Conservation (phyloP, 2,888 invertebrate genomes). For the Rugalucina vietnamica region DNA sequence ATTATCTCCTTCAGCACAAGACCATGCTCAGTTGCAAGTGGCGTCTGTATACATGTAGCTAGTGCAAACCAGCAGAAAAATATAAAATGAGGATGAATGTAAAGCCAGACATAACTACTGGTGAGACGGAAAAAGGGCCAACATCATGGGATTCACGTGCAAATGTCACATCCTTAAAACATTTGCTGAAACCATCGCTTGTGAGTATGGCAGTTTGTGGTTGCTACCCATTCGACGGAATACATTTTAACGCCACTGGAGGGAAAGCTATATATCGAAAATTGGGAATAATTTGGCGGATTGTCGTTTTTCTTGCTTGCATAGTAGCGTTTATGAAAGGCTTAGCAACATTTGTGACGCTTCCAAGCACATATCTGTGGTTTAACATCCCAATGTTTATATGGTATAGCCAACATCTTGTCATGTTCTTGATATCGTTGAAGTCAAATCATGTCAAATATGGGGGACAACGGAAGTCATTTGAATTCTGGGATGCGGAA, state of each 20-base stretch:
- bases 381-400: neutral
- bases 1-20: too few relatives aligned
- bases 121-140: neutral
- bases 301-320: neutral
- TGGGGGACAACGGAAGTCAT: neutral
- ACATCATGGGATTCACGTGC: neutral
- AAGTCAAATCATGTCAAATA: neutral
- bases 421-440: neutral
- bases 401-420: neutral
- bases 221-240: conserved; percentile 1
- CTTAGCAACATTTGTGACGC: neutral
- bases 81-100: too few relatives aligned
- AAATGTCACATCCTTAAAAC: neutral
- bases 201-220: neutral
- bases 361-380: neutral
- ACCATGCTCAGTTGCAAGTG: too few relatives aligned
- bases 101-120: neutral
- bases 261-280: neutral
- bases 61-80: too few relatives aligned
- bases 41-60: too few relatives aligned
- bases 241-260: neutral
- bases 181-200: neutral
- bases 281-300: neutral
- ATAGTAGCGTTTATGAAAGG: neutral
- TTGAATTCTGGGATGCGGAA: neutral